phyloP scores from a whole-genome alignment of 2,113 vertebrate genomes.

The Burhinus bistriatus region DNA sequence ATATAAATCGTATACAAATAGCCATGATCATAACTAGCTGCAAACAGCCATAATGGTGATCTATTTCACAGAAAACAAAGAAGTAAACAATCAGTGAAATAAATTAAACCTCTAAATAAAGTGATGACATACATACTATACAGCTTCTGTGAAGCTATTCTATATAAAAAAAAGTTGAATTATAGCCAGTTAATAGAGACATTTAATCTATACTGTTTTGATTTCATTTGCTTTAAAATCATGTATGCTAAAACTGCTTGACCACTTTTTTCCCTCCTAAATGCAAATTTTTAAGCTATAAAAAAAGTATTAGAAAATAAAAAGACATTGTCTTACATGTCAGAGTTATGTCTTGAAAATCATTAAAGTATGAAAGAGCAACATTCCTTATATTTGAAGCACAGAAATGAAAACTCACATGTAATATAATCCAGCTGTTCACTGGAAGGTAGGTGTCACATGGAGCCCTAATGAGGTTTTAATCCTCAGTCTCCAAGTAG shows the following conservation, averaged over 20 bases:
- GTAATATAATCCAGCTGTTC: neutral
- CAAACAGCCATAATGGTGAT: neutral
- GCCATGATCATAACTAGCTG: neutral
- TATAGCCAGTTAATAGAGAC: neutral
- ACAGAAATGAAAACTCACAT: neutral
- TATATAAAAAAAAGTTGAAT: neutral
- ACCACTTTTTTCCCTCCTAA: neutral
- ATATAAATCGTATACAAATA: neutral
- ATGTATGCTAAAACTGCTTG: neutral
- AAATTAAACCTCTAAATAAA: neutral
- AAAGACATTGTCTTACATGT: neutral
- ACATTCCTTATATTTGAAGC: neutral
- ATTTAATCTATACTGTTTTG: neutral
- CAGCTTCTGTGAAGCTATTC: neutral
- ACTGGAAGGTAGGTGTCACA: neutral
- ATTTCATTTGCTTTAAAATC: neutral
- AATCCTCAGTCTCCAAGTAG: neutral
- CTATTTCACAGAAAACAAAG: neutral
- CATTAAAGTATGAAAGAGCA: neutral
- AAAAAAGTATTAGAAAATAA: neutral
- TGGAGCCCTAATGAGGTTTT: neutral
- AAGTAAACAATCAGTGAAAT: neutral
- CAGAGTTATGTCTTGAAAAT: neutral
- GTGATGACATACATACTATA: neutral
- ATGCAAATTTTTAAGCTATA: neutral